Evolutionary conservation across 2,888 invertebrate genomes (phyloP), one percentile per base, ranked within the genome.

Genomic region (Cheilosia variabilis): DNA sequence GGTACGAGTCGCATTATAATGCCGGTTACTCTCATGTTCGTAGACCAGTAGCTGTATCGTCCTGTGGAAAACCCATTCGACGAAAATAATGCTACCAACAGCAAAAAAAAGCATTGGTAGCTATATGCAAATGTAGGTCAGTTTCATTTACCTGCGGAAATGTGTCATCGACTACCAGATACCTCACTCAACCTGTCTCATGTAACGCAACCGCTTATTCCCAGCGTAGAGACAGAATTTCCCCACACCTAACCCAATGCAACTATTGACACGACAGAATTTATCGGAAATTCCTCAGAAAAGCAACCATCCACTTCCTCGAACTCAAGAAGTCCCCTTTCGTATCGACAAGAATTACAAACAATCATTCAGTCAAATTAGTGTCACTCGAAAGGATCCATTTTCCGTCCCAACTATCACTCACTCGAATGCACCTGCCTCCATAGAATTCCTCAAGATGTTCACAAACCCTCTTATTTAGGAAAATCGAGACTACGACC

Each of bases 351-450:
- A 2, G 57, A 58, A 75, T 65, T 55, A 65, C 84, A 84, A 84
- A 65, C 83, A 84, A 84, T 79, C 69, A 50, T 53, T 65, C 69
- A 80, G 63, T 84, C 69, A 79, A 84, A 84, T 84, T 65, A 84
- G 68, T 84, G 69, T 69, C 75, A 60, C 71, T 69, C 69, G 47
- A 79, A 60, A 45, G 63, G 63, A 50, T 68, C 52, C 27, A 9
- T 43, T 60, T 53, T 60, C 52, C 47, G 13, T 34, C 31, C 45
- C 52, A 15, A 22, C 50, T 13, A 13, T 22, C 4, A 22, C 19
- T 50, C 22, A 22, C 68, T 58, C 45, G 79, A 69, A 57, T 79
- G 69, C 79, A 73, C 52, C 52, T 68, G 58, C 55, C 47, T 22
- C n/a, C 22, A 19, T 5, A n/a, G 13, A 37, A 2, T 4, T 13